These are phyloP conservation scores for Phainopepla nitens DNA, from an alignment of 2,113 vertebrate genomes.

Conservation along the genomic window DNA sequence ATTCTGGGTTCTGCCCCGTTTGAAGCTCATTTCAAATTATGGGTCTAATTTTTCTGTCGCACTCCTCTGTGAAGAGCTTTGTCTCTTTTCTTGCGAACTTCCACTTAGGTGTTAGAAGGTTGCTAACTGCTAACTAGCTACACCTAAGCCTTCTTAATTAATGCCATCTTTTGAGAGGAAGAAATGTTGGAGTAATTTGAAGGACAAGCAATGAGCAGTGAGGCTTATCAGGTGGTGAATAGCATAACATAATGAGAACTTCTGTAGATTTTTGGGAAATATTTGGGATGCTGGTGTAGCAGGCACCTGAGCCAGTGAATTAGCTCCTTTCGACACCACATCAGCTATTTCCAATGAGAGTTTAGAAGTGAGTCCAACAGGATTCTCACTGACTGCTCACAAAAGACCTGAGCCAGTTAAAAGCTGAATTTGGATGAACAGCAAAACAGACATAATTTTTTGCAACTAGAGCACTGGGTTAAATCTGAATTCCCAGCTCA, in stretches of 20 bases:
- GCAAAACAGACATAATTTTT: not conserved
- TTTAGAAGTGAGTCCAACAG: not conserved
- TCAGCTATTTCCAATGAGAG: not conserved
- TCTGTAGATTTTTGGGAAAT: not conserved
- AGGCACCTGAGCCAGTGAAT: not conserved
- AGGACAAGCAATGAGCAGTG: not conserved
- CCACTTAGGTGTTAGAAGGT: not conserved
- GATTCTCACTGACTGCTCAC: not conserved
- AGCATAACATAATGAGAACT: not conserved
- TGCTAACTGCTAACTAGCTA: not conserved
- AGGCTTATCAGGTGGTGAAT: not conserved
- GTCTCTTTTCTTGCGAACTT: not conserved
- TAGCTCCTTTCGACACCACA: not conserved
- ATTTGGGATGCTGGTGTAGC: not conserved
- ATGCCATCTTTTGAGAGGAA: not conserved
- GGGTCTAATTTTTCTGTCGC: not conserved
- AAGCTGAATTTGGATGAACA: not conserved
- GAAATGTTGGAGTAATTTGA: not conserved
- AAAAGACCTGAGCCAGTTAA: not conserved
- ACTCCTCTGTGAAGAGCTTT: not conserved
- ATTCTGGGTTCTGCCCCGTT: not conserved
- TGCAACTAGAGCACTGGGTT: not conserved
- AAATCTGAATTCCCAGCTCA: slow-evolving; percentile 29
- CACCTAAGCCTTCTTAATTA: not conserved
- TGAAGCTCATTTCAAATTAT: not conserved